phyloP scores from a whole-genome alignment of 2,888 invertebrate genomes.

The Macrophya annulata region DNA sequence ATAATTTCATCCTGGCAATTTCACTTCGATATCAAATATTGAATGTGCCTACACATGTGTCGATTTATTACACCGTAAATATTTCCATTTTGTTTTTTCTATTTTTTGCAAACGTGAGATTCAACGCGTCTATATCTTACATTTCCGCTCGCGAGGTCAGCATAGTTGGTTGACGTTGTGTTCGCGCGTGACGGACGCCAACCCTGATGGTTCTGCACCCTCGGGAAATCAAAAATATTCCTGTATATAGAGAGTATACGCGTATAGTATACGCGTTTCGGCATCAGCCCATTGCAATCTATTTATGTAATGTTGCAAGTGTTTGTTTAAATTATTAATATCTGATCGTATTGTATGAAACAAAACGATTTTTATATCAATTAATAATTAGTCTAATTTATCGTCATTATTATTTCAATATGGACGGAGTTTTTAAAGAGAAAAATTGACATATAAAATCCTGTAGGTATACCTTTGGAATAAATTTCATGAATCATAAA shows the following conservation, averaged over 20 bases:
- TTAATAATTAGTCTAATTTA: constrained; percentile 22
- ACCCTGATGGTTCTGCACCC: constrained; percentile 33
- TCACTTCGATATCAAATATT: neutral
- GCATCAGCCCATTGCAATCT: neutral
- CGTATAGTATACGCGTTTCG: neutral
- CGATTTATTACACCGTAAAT: neutral
- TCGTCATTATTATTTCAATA: neutral
- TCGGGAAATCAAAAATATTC: constrained; percentile 53
- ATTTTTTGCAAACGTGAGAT: neutral
- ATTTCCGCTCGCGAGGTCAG: constrained; percentile 32
- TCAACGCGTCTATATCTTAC: constrained; percentile 8
- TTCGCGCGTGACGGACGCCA: constrained; percentile 47
- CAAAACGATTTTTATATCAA: constrained; percentile 7
- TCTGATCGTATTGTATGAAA: neutral
- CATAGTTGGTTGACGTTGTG: constrained; percentile 47
- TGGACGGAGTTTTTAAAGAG: neutral
- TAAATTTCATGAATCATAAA: neutral
- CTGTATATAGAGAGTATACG: neutral
- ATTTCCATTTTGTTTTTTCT: neutral
- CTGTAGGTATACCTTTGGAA: neutral
- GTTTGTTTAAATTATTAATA: neutral
- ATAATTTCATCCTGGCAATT: constrained; percentile 3
- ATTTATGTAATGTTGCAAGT: neutral
- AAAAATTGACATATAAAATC: neutral
- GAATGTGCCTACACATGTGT: neutral